These are phyloP conservation scores for Oryzias javanicus DNA, from an alignment of 2,113 vertebrate species.

Conservation along the genomic window DNA sequence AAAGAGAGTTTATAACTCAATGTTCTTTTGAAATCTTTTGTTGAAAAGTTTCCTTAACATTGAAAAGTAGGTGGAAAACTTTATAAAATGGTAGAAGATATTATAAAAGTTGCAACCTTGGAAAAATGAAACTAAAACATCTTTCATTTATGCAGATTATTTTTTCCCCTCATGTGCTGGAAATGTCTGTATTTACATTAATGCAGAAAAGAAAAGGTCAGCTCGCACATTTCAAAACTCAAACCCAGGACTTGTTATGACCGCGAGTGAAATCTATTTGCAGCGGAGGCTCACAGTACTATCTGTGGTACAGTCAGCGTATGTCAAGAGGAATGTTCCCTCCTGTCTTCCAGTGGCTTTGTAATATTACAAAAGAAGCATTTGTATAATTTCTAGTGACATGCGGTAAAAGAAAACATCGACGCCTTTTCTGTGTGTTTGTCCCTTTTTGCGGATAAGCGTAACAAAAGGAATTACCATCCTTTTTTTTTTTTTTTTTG, in stretches of 20 bases:
- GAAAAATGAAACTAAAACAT: slow-evolving; percentile 31
- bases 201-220: slow-evolving; percentile 72
- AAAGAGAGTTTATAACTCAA: no score
- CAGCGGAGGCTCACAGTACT: slow-evolving; percentile 13
- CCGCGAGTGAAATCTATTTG: slow-evolving; percentile 49
- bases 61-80: no score
- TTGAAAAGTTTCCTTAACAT: no score
- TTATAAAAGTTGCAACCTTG: neutral
- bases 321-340: slow-evolving; percentile 17
- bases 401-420: slow-evolving; percentile 14
- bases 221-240: slow-evolving; percentile 64
- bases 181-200: slow-evolving; percentile 69
- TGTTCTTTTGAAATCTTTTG: no score
- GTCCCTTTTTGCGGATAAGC: slow-evolving; percentile 29
- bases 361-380: slow-evolving; percentile 30
- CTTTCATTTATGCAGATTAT: slow-evolving; percentile 67
- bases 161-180: slow-evolving; percentile 41
- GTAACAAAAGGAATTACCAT: slow-evolving; percentile 15
- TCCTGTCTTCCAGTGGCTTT: slow-evolving; percentile 11
- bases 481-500: slow-evolving; percentile 19
- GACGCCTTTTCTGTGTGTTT: slow-evolving; percentile 26
- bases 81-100: no score
- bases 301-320: slow-evolving; percentile 20
- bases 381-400: slow-evolving; percentile 16
- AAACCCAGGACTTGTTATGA: slow-evolving; percentile 51